Base-by-base conservation (phyloP, 2,888 invertebrate species). In the Athetis lepigone region DNA sequence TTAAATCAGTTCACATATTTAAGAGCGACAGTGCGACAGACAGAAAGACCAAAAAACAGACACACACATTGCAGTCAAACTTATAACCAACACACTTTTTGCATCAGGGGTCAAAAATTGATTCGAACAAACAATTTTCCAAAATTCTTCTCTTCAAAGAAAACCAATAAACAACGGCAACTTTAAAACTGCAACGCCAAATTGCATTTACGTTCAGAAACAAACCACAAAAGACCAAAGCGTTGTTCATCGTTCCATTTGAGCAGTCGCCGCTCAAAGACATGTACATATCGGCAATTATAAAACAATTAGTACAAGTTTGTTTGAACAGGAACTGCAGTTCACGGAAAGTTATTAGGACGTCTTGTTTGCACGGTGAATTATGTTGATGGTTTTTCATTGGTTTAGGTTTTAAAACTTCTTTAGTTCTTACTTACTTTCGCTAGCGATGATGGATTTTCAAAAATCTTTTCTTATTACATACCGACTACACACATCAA, bases 271-370 rank as follows among this genome's bases (percentile, higher is more conserved):
- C 18, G 42, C 25, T 58, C 55, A 75, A 71, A 75, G 75, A 70
- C 70, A 52, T 75, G 75, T 63, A 52, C 75, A 75, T 63, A 49
- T 76, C 42, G 50, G 58, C 72, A 76, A 72, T 72, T 76, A 72
- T 65, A 76, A 65, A 72, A 71, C 72, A 72, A 72, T 72, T 72
- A 72, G 72, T 29, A 56, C 72, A 23, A 55, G 65, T 65, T 72
- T 55, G 72, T 76, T 55, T 59, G 60, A 45, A 51, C 59, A 49
- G 33, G 60, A n/a, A n/a, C n/a, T 67, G 50, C 63, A 74, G 70
- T 77, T 77, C 71, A 45, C 67, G 60, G 71, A 64, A 66, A 64
- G 62, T 72, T 70, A 79, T 80, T 80, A 80, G 54, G 70, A 56
- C 51, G 42, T 39, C 67, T 67, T 76, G 79, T 75, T 63, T 75